These are phyloP conservation scores for Tauraco erythrolophus DNA, from an alignment of 2,113 vertebrate genomes.

Conservation along the genomic window DNA sequence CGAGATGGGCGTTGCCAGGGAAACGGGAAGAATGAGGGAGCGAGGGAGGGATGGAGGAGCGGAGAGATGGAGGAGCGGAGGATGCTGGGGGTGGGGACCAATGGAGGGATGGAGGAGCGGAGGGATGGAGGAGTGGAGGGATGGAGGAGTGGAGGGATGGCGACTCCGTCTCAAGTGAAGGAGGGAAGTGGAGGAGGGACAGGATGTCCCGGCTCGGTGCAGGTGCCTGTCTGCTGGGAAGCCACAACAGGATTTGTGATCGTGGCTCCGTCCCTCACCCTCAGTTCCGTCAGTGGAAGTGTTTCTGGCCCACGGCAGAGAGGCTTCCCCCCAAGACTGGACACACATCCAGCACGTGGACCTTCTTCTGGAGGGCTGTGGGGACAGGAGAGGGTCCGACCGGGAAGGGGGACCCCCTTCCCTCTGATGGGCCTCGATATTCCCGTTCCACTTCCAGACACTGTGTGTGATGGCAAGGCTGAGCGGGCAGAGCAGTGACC, in stretches of 20 bases:
- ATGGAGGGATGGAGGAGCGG: background rate
- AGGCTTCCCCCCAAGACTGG: background rate
- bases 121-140: background rate
- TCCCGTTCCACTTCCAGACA: background rate
- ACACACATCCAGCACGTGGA: background rate
- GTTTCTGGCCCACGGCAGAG: background rate
- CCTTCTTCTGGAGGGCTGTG: background rate
- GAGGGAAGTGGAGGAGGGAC: background rate
- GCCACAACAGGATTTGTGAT: fast-evolving
- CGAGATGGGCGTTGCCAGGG: slow-evolving; percentile 79
- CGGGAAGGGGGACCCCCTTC: background rate
- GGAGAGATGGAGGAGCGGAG: too few species aligned
- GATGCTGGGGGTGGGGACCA: slow-evolving; percentile 31
- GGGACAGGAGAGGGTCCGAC: background rate
- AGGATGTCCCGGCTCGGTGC: background rate
- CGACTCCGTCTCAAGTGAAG: background rate
- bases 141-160: background rate
- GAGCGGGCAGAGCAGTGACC: background rate
- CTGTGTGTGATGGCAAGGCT: background rate
- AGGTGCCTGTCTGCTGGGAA: background rate
- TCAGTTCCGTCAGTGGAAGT: background rate
- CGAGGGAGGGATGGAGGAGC: slow-evolving; percentile 52
- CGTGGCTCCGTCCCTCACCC: background rate
- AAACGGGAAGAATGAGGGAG: slow-evolving; percentile 76
- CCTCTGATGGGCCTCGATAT: background rate